Percentiles rank a stretch among this genome's conserved stretches.
Evolutionary conservation across 2,113 vertebrate genomes (phyloP).

Genomic region (Lepisosteus oculatus): DNA sequence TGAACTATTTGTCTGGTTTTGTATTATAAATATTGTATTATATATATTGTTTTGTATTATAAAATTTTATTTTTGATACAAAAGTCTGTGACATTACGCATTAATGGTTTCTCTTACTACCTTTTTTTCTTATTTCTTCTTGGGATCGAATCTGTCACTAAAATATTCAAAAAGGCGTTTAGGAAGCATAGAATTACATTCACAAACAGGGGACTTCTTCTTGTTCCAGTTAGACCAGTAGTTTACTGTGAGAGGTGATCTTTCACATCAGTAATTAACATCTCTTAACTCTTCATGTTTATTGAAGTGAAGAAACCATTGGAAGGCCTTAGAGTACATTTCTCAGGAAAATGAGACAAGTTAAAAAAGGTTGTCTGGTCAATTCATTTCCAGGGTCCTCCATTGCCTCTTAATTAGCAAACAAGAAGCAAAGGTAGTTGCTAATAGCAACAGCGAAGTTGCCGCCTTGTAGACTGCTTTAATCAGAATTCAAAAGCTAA

Average conservation of each 20-base stretch:
- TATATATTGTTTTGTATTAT: too few species aligned
- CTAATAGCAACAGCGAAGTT: not conserved
- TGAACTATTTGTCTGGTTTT: too few species aligned
- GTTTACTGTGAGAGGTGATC: not conserved
- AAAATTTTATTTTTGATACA: too few species aligned
- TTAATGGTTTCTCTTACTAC: too few species aligned
- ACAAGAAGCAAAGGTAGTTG: not conserved
- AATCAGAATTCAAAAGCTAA: too few species aligned
- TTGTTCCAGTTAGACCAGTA: not conserved
- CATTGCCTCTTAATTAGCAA: not conserved
- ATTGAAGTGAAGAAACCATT: slow-evolving; percentile 2
- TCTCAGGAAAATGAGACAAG: slow-evolving; percentile 7
- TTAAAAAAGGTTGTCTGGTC: slow-evolving; percentile 3
- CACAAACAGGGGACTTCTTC: not conserved
- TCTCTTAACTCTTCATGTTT: slow-evolving; percentile 4
- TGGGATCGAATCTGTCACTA: too few species aligned
- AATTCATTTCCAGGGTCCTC: not conserved
- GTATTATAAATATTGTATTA: too few species aligned
- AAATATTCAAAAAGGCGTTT: too few species aligned
- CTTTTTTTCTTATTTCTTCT: too few species aligned
- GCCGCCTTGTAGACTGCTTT: too few species aligned
- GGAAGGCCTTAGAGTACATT: not conserved
- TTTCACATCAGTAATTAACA: slow-evolving; percentile 2
- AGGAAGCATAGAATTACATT: not conserved
- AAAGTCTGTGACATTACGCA: too few species aligned